A percentile compares a stretch with the other conserved stretches of the same genome.
Conservation (phyloP, 2,113 vertebrate genomes). For the Lagopus muta region DNA sequence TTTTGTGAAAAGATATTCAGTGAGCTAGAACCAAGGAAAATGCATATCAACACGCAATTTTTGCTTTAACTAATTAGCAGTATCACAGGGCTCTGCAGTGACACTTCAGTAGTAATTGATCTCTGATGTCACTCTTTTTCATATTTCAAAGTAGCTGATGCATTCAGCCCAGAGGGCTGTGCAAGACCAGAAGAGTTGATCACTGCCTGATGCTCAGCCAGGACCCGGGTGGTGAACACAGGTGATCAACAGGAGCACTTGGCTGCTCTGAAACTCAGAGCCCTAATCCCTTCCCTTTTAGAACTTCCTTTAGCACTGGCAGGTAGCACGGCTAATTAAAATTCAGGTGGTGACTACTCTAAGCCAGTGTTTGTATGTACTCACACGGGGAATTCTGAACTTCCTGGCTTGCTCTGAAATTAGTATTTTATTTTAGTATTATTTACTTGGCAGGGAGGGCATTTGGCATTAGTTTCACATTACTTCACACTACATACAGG, state of each 20-base stretch:
- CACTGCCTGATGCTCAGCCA: background rate
- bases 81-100: conserved; percentile 12
- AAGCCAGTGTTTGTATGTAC: background rate
- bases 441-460: background rate
- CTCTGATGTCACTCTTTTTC: conserved; percentile 9
- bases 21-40: conserved; percentile 5
- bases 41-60: background rate
- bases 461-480: background rate
- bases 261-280: background rate
- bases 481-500: background rate
- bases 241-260: background rate
- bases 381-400: background rate
- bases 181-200: background rate
- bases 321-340: conserved; percentile 13
- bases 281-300: background rate
- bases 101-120: conserved; percentile 36
- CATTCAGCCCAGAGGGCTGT: background rate
- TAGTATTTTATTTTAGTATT: background rate
- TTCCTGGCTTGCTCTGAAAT: conserved; percentile 36
- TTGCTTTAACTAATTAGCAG: conserved; percentile 48
- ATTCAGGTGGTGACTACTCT: background rate
- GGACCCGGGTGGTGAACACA: background rate
- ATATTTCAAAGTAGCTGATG: background rate
- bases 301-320: background rate
- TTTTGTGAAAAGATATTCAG: background rate